A percentile compares a stretch with the other conserved stretches of the same genome.
Evolutionary conservation across 2,113 vertebrate genomes (phyloP).

Genomic region (Egretta garzetta): DNA sequence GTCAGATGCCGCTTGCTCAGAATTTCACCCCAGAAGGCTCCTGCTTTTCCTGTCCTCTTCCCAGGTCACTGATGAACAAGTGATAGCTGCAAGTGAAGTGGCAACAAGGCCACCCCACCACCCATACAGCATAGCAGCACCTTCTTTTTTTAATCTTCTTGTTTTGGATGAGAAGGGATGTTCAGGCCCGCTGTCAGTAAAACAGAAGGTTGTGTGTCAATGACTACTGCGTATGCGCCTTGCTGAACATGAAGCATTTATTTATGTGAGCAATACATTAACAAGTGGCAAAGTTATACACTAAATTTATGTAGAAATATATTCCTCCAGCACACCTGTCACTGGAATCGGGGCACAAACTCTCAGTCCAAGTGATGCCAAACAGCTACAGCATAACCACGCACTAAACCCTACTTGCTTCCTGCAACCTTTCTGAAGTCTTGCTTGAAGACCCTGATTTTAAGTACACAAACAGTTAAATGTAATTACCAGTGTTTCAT

Average conservation of each 20-base stretch:
- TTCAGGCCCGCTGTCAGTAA: neutral
- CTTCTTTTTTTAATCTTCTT: neutral
- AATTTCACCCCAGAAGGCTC: neutral
- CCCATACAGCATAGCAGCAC: neutral
- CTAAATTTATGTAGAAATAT: neutral
- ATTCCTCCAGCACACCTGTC: neutral
- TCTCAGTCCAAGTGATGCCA: neutral
- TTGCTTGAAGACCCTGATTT: neutral
- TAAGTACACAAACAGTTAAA: neutral
- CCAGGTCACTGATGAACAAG: neutral
- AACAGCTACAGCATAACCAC: neutral
- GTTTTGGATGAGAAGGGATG: neutral
- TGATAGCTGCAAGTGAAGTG: neutral
- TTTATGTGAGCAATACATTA: slow-evolving; percentile 37
- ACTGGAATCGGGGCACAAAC: neutral
- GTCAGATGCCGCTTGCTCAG: neutral
- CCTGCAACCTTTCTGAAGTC: neutral
- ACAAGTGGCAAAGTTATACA: neutral
- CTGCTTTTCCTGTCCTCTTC: neutral
- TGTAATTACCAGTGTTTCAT: neutral
- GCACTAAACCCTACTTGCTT: neutral
- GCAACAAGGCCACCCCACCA: neutral
- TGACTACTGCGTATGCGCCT: neutral
- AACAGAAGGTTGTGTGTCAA: neutral
- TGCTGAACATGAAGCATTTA: slow-evolving; percentile 61